A percentile compares a stretch with the other conserved stretches of the same genome.
Evolutionary conservation across 2,113 vertebrate species (phyloP).

Genomic region (Dipodomys ordii): DNA sequence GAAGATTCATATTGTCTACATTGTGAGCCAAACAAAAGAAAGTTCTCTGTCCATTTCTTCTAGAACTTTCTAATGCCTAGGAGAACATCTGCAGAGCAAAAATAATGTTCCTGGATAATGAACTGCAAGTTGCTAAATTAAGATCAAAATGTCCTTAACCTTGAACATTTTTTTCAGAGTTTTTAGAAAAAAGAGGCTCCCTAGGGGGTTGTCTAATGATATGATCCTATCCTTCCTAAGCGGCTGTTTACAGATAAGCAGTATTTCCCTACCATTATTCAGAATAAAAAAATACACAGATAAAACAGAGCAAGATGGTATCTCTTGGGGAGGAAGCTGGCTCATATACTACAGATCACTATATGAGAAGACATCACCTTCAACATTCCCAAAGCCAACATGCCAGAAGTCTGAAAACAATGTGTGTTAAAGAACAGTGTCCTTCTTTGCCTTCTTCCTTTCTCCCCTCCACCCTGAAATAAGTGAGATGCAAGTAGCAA

Average conservation of each 20-base stretch:
- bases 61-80: constrained; percentile 54
- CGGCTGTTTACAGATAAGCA: constrained; percentile 68
- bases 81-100: constrained; percentile 50
- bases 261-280: constrained; percentile 9
- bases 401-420: not conserved
- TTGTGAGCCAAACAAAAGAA: not conserved
- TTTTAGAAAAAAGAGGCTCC: constrained; percentile 63
- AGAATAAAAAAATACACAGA: constrained; percentile 52
- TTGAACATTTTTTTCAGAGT: constrained; percentile 73
- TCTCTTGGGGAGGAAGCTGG: not conserved
- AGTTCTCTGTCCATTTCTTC: constrained; percentile 28
- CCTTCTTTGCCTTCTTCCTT: not conserved
- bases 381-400: not conserved
- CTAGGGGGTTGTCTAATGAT: constrained; percentile 65
- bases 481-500: not conserved
- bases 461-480: not conserved
- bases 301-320: not conserved
- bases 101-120: constrained; percentile 64
- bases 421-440: not conserved
- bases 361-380: not conserved
- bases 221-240: constrained; percentile 61
- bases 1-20: not conserved
- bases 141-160: constrained; percentile 71
- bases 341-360: not conserved
- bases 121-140: constrained; percentile 73